Conservation (phyloP, 2,113 vertebrate genomes). For the Acrocephalus arundinaceus region DNA sequence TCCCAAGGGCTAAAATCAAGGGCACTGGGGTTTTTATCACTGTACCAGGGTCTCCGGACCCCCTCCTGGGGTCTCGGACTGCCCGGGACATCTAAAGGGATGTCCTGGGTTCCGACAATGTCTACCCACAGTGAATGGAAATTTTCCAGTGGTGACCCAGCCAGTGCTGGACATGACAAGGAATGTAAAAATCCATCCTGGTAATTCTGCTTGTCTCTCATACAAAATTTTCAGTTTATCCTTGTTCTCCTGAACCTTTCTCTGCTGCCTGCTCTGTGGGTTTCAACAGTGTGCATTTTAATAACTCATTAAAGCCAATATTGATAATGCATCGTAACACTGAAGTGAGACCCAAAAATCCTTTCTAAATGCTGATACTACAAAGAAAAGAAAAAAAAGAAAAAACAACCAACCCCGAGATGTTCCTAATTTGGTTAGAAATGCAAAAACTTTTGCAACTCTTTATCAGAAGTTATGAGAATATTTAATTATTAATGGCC, state of each 20-base stretch:
- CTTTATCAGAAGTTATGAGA: not conserved
- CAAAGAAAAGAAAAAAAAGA: not conserved
- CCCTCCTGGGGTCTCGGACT: too few relatives aligned
- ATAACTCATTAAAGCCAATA: not conserved
- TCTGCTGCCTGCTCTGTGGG: not conserved
- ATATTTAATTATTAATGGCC: not conserved
- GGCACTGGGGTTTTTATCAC: too few relatives aligned
- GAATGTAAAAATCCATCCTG: not conserved
- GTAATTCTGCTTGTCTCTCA: not conserved
- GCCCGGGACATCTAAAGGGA: too few relatives aligned
- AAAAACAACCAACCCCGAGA: not conserved
- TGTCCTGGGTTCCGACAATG: too few relatives aligned
- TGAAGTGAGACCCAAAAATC: not conserved
- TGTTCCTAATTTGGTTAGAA: not conserved
- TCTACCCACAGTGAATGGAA: not conserved
- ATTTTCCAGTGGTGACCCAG: not conserved
- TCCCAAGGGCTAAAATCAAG: too few relatives aligned
- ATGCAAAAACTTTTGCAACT: not conserved
- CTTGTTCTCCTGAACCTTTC: not conserved
- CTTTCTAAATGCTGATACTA: accelerated
- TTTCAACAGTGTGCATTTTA: not conserved
- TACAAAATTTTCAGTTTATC: not conserved
- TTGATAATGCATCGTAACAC: not conserved
- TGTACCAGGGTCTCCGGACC: too few relatives aligned
- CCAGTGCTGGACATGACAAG: not conserved